Evolutionary conservation across 1,140 invertebrate species (phyloP), one percentile per base, ranked within the genome.

Genomic region (Octopus sinensis): DNA sequence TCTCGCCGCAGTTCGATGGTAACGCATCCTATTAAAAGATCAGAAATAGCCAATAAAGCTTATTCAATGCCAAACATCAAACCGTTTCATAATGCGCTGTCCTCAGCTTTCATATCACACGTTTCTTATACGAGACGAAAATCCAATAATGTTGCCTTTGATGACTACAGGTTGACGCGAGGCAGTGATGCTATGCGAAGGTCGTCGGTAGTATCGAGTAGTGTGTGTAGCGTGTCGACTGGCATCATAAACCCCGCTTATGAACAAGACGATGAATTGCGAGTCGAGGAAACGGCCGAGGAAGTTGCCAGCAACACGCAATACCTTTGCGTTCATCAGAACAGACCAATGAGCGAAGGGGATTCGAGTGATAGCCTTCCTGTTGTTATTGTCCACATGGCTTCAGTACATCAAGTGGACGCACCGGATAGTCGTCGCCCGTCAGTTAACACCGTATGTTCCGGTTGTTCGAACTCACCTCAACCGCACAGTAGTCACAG

Each of bases 401-500:
- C 76, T 6, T 77, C 76, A 6, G 76, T 77, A 51, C 76, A 77
- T 51, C 76, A 77, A 43, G 76, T 77, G 76, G 76, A 77, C 6
- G 30, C 30, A 10, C 68, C 68, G 17, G 52, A 51, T 43, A 13
- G 13, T 53, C 30, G 76, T 6, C 76, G 76, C 4, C 5, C 23
- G 4, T 77, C 76, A 43, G 76, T 51, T 3, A 77, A 77, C 52
- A 77, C 76, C 4, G 23, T 52, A 52, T 23, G 52, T 43, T 77
- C 76, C 17, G 76, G 76, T 43, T n/a, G 76, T 43, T 77, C 76
- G 81, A 84, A 86, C 91, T 96, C 96, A 97, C 84, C 98, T 98
- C 76, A 95, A 98, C 92, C 99, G 98, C 90, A 98, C 96, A 23
- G 98, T 98, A 92, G 99, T 99, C 80, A 99, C 99, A 79, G 98